A percentile compares a stretch with the other conserved stretches of the same genome.
Evolutionary conservation across 2,797 vertebrate species (phyloP).

Genomic region (Clarias platycephalus): DNA sequence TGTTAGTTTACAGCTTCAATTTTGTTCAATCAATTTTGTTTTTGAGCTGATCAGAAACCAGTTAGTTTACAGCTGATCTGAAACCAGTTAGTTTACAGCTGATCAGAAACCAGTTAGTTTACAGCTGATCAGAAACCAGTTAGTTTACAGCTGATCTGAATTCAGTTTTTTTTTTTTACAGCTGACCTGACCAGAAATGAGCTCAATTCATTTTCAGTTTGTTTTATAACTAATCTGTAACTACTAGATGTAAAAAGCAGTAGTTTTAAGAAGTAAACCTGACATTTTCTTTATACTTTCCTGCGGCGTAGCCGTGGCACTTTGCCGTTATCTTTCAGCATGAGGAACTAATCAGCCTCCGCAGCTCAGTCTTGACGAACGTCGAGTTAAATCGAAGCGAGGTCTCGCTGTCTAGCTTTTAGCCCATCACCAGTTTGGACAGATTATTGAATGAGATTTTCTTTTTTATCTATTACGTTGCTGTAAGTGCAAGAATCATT

Average conservation of each 20-base stretch:
- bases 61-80: background rate
- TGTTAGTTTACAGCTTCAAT: background rate
- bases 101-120: background rate
- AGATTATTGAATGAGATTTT: constrained; percentile 28
- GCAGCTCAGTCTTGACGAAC: constrained; percentile 17
- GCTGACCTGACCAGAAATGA: background rate
- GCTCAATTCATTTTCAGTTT: background rate
- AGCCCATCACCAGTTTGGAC: constrained; percentile 18
- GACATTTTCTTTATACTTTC: background rate
- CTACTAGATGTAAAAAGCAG: too few species aligned
- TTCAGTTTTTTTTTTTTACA: background rate
- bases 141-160: background rate
- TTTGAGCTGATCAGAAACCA: background rate
- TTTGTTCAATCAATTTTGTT: too few species aligned
- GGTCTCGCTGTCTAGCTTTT: constrained; percentile 10
- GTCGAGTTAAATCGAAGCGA: constrained; percentile 17
- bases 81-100: too few species aligned
- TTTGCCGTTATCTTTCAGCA: constrained; percentile 17
- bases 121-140: background rate
- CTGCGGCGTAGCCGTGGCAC: background rate
- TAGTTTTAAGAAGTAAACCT: background rate
- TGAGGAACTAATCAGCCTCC: constrained; percentile 27
- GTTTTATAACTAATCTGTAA: background rate
- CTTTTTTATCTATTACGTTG: constrained; percentile 21
- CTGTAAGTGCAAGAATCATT: constrained; percentile 32